These are phyloP conservation scores for Scleropages formosus DNA, from an alignment of 2,797 vertebrate genomes.

Conservation along the genomic window DNA sequence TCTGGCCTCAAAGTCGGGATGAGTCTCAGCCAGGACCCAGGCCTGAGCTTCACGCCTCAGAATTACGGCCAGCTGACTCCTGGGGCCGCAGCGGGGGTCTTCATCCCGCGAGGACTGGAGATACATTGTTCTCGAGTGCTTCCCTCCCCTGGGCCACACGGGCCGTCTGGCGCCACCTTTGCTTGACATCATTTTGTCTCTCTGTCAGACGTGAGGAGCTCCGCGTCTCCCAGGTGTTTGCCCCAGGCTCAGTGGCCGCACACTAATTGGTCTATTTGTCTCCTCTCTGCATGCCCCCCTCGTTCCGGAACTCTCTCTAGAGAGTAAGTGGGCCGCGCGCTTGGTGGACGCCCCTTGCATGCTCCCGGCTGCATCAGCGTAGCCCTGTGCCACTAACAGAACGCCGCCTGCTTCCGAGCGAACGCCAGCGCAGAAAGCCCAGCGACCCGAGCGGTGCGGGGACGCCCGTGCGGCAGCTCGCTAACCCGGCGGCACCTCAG, in stretches of 20 bases:
- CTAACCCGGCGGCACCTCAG: conserved; percentile 16
- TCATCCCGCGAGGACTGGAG: not conserved
- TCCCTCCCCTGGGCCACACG: not conserved
- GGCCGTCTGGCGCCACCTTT: not conserved
- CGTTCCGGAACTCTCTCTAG: conserved; percentile 77
- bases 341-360: conserved; percentile 68
- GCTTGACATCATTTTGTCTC: too few relatives aligned
- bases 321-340: conserved; percentile 94
- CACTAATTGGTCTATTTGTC: conserved; percentile 87
- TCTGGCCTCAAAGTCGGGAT: not conserved
- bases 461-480: not conserved
- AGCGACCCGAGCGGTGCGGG: not conserved
- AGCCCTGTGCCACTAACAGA: conserved; percentile 56
- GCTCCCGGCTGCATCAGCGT: conserved; percentile 67
- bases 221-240: not conserved
- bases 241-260: conserved; percentile 45
- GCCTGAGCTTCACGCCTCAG: not conserved
- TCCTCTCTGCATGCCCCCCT: conserved; percentile 82
- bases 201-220: not conserved
- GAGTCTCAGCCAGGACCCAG: not conserved
- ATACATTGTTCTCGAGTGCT: not conserved
- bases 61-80: not conserved
- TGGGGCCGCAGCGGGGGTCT: not conserved
- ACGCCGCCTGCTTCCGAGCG: not conserved
- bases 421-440: not conserved